Percentiles rank a stretch among this genome's conserved stretches.
These are phyloP conservation scores for Tenualosa thibaudeaui DNA, from an alignment of 2,797 vertebrate genomes.

Conservation along the genomic window DNA sequence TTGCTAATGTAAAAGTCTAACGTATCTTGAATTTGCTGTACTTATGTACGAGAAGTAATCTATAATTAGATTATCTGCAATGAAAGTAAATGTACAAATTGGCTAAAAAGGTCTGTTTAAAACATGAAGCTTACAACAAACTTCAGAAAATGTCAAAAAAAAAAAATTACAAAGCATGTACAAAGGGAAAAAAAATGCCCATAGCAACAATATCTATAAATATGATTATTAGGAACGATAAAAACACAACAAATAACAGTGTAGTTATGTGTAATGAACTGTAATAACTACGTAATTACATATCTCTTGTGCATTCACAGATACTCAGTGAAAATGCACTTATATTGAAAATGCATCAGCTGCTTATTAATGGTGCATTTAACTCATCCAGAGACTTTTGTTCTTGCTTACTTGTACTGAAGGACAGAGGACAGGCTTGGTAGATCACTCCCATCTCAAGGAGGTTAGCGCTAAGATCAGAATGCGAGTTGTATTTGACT, in stretches of 20 bases:
- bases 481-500: not conserved
- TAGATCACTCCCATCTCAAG: not conserved
- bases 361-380: not conserved
- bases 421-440: constrained; percentile 7
- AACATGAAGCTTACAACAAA: no score
- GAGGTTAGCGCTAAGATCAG: not conserved
- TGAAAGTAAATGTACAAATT: no score
- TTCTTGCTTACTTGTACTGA: not conserved
- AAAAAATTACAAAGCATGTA: no score
- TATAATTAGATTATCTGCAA: no score
- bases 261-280: not conserved
- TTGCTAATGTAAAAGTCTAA: no score
- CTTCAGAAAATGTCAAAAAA: no score
- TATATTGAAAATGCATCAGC: not conserved
- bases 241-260: not conserved
- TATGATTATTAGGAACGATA: no score
- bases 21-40: no score
- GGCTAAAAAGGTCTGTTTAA: no score
- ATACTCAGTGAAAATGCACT: not conserved
- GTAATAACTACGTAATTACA: not conserved
- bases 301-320: not conserved
- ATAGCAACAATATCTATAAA: no score
- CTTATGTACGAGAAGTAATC: no score
- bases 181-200: no score
- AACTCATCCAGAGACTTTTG: not conserved